Evolutionary conservation across 1,140 invertebrate genomes (phyloP), one percentile per base, ranked within the genome.

Genomic region (Bathynomus jamesi): DNA sequence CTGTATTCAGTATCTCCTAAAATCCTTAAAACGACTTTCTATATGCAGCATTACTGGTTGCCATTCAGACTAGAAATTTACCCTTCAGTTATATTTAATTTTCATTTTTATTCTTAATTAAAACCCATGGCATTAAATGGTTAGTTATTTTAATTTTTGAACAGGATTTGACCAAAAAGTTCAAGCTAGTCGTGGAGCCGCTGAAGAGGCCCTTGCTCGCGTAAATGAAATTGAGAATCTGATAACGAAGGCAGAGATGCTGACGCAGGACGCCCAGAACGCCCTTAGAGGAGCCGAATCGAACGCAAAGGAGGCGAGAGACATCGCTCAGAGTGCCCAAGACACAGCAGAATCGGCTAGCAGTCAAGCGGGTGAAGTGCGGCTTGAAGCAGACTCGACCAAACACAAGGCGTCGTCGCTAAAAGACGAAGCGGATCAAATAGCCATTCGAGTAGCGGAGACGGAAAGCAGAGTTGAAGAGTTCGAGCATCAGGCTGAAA

Each of bases 111-210:
- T n/a, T n/a, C n/a, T n/a, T n/a, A n/a, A n/a, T n/a, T n/a, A n/a
- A n/a, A n/a, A n/a, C n/a, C n/a, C n/a, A n/a, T n/a, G n/a, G n/a
- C n/a, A n/a, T n/a, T n/a, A n/a, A n/a, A n/a, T n/a, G n/a, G n/a
- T n/a, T n/a, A n/a, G n/a, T n/a, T n/a, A n/a, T n/a, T n/a, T n/a
- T n/a, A n/a, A n/a, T n/a, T n/a, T n/a, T n/a, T n/a, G n/a, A n/a
- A n/a, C 60, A 76, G 94, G 90, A 80, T 98, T 97, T 84, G 93
- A 96, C 80, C 87, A 90, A 60, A 87, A 94, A 82, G 93, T 97
- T 2, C 87, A 92, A 76, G 87, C 89, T 61, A 94, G 90, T 70
- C 88, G 89, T 61, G 82, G 83, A 7, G 86, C 86, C 72, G 92
- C 93, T 0, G 83, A 89, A 40, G 82, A 87, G 61, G 89, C 93